Percentiles rank a stretch among this genome's conserved stretches.
phyloP scores from a whole-genome alignment of 1,140 invertebrate genomes.

The Zaprionus kolodkinae region DNA sequence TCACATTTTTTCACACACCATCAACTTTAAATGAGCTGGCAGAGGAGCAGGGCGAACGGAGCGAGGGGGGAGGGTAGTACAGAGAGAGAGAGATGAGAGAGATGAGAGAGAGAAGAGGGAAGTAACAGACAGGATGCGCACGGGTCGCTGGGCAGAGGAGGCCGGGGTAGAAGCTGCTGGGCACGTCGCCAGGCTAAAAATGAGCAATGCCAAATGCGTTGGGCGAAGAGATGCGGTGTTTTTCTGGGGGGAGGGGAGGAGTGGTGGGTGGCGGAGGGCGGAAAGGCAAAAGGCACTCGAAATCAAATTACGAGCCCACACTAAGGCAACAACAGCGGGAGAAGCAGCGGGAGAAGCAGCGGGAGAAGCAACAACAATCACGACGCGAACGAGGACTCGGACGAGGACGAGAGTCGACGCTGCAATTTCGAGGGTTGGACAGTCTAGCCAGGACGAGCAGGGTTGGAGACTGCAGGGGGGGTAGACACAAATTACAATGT shows the following conservation, averaged over 20 bases:
- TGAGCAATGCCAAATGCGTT: slow-evolving; percentile 70
- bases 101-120: neutral
- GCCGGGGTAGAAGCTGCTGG: slow-evolving; percentile 23
- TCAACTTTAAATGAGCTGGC: slow-evolving; percentile 83
- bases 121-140: neutral
- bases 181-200: slow-evolving; percentile 56
- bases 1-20: slow-evolving; percentile 84
- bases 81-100: neutral
- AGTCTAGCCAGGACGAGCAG: slow-evolving; percentile 56
- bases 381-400: neutral
- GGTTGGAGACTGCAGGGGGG: slow-evolving; percentile 27
- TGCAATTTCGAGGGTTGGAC: slow-evolving; percentile 58
- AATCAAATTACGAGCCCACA: slow-evolving; percentile 73
- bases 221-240: slow-evolving; percentile 37
- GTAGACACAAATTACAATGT: slow-evolving; percentile 82
- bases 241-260: no score
- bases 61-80: neutral
- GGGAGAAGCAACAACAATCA: slow-evolving; percentile 9
- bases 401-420: slow-evolving; percentile 11
- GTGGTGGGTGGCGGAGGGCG: slow-evolving; percentile 27
- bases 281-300: slow-evolving; percentile 69
- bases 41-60: neutral
- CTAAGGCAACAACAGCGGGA: slow-evolving; percentile 34
- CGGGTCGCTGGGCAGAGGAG: neutral
- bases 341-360: slow-evolving; percentile 25